Evolutionary conservation across 2,888 invertebrate species (phyloP), one percentile per base, ranked within the genome.

Genomic region (Andrena bucephala): DNA sequence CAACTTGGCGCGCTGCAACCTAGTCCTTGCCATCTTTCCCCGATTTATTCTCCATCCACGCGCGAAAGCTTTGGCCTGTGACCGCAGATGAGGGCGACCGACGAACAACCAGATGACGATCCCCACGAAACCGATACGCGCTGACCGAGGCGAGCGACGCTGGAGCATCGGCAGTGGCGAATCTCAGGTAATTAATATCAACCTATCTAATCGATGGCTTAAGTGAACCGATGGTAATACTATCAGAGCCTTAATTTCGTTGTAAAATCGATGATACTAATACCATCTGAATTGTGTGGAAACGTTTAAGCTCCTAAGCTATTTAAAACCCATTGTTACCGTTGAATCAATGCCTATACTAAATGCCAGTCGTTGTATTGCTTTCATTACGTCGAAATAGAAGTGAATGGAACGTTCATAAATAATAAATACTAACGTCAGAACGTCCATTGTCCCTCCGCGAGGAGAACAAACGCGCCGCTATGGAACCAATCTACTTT

Each of bases 31-130:
- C 13, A 33, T n/a, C 10, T 52, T 33, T 65, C 2, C 31, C 52
- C 27, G 13, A 68, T 57, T 42, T 27, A 29, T 42, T 6, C 10
- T 24, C 36, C 33, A 67, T 62, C 42, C 78, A 68, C 73, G 54
- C 81, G 65, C 65, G 52, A 10, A 60, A 48, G 52, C 29, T 20
- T 48, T 24, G 62, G 50, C 81, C 81, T 81, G 81, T 81, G 81
- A 74, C 74, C 50, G 69, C 52, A 57, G 57, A 78, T 36, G 42
- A 24, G 33, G 69, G 36, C 69, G 78, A 69, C 59, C 68, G n/a
- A 72, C 57, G 63, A 73, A 73, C 81, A n/a, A 68, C 48, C 48
- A 13, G 65, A 59, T 52, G 68, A 73, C 29, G 60, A 68, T 24
- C 24, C 16, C 48, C 10, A n/a, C 24, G 42, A 52, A 33, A 59